Percentiles rank a stretch among this genome's conserved stretches.
phyloP scores from a whole-genome alignment of 2,113 vertebrate species.

The Leuciscus idus region DNA sequence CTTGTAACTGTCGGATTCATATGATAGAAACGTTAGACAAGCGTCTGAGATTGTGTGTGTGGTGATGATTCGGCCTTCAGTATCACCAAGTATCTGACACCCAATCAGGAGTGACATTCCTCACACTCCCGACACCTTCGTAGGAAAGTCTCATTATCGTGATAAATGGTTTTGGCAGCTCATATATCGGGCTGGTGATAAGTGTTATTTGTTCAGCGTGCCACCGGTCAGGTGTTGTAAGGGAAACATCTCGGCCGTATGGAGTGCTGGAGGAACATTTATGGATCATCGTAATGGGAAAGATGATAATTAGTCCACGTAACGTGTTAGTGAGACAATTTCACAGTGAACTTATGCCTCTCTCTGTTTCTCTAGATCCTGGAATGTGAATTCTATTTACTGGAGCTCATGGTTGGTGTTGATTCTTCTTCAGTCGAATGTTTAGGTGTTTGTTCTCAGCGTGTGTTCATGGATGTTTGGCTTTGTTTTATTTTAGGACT shows the following conservation, averaged over 20 bases:
- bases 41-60: background rate
- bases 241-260: conserved; percentile 27
- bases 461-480: background rate
- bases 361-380: conserved; percentile 80
- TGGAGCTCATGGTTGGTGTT: conserved; percentile 95
- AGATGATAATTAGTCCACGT: conserved; percentile 54
- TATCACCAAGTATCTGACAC: conserved; percentile 21
- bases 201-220: conserved; percentile 45
- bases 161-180: conserved; percentile 36
- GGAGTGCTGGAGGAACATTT: conserved; percentile 52
- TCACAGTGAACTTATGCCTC: background rate
- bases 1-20: conserved; percentile 27
- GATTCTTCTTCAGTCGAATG: background rate
- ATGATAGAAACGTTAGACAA: background rate
- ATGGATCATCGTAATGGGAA: conserved; percentile 57
- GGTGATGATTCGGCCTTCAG: background rate
- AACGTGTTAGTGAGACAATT: conserved; percentile 42
- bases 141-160: conserved; percentile 58
- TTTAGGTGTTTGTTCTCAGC: background rate
- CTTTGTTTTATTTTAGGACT: conserved; percentile 83
- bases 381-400: conserved; percentile 99
- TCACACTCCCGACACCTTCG: conserved; percentile 55
- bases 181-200: conserved; percentile 54
- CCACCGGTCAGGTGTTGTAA: background rate
- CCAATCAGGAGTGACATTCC: conserved; percentile 57